A percentile compares a stretch with the other conserved stretches of the same genome.
phyloP scores from a whole-genome alignment of 2,888 invertebrate genomes.

The Lithodes maja region DNA sequence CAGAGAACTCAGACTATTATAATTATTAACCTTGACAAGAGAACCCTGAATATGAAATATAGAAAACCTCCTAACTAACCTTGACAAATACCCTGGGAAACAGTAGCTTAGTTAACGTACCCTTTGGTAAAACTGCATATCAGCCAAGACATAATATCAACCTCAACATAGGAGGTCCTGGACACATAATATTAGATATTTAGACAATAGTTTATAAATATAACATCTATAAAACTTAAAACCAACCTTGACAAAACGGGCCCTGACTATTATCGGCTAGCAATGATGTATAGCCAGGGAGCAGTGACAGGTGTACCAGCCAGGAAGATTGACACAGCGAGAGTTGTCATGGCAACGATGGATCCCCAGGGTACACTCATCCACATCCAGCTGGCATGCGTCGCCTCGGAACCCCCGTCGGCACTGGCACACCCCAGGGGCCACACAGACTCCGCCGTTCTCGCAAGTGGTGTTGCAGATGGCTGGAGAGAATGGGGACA shows the following conservation, averaged over 20 bases:
- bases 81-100: too few species aligned
- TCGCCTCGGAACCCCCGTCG: conserved; percentile 86
- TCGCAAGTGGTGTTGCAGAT: conserved; percentile 86
- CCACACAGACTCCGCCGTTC: conserved; percentile 87
- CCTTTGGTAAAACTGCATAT: too few species aligned
- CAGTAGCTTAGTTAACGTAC: too few species aligned
- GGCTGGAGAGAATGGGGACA: conserved; percentile 77
- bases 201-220: too few species aligned
- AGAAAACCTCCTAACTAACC: too few species aligned
- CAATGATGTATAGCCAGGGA: conserved; percentile 81
- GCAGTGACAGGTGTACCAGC: conserved; percentile 93
- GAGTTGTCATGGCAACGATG: conserved; percentile 85
- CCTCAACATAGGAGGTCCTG: too few species aligned
- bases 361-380: conserved; percentile 85
- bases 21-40: too few species aligned
- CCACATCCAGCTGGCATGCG: conserved; percentile 89
- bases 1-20: too few species aligned
- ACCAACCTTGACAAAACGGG: conserved; percentile 74
- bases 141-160: too few species aligned
- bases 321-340: conserved; percentile 87
- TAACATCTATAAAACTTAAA: background rate
- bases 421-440: conserved; percentile 86
- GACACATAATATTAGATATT: too few species aligned
- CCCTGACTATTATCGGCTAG: conserved; percentile 73
- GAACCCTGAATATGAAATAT: too few species aligned